These are phyloP conservation scores for Craterocephalus amniculus DNA, from an alignment of 2,797 vertebrate genomes.

Conservation along the genomic window DNA sequence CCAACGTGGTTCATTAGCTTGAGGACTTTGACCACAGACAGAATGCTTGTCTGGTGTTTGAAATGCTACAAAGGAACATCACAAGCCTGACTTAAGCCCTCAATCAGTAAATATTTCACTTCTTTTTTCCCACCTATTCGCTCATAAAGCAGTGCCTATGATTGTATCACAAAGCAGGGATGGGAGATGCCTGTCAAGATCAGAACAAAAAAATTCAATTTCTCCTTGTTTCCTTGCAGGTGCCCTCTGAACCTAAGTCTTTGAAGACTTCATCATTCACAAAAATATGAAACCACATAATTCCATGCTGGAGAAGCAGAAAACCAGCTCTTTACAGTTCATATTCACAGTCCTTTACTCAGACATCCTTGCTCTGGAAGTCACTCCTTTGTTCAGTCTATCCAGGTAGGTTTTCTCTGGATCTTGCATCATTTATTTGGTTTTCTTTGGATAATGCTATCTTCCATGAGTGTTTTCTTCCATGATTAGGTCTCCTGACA, in stretches of 20 bases:
- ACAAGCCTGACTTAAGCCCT: background rate
- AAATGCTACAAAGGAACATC: background rate
- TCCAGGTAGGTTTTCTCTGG: background rate
- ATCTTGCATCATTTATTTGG: no score
- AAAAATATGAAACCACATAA: background rate
- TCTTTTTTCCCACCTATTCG: background rate
- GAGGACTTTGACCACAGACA: background rate
- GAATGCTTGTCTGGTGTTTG: background rate
- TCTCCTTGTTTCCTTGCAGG: background rate
- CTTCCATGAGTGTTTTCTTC: no score
- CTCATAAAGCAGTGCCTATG: background rate
- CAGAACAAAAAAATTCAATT: background rate
- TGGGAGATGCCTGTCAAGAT: background rate
- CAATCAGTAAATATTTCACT: background rate
- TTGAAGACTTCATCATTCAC: constrained; percentile 10
- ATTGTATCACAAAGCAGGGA: background rate
- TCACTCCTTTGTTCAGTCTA: background rate
- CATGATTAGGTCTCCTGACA: no score
- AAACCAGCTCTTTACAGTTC: background rate
- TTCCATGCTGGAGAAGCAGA: background rate
- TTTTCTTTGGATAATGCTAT: no score
- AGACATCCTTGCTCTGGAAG: background rate
- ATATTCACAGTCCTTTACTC: background rate
- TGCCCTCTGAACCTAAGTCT: background rate
- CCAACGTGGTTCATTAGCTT: background rate